phyloP scores from a whole-genome alignment of 2,888 invertebrate genomes.

The Nomada hirtipes region DNA sequence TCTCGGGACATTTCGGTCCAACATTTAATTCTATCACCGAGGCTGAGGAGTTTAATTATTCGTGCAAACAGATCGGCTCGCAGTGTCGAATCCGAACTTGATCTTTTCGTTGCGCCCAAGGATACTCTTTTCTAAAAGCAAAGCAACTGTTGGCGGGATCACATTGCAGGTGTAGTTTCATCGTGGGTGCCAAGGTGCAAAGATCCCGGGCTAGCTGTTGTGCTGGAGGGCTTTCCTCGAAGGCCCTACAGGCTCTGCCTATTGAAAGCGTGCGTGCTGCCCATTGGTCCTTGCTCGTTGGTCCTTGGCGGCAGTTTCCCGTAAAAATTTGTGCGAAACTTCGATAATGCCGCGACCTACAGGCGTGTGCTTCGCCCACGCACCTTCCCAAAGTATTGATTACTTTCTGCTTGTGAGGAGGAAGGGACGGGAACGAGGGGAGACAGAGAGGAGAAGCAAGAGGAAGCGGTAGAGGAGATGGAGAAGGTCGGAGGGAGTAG shows the following conservation, averaged over 20 bases:
- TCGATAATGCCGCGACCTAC: slow-evolving; percentile 68
- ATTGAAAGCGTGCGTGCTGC: neutral
- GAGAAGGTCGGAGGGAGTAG: slow-evolving; percentile 62
- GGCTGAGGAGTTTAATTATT: no score
- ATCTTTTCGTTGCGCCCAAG: neutral
- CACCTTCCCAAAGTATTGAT: slow-evolving; percentile 82
- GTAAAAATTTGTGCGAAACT: slow-evolving; percentile 69
- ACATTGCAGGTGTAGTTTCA: slow-evolving; percentile 1
- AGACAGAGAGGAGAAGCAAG: slow-evolving; percentile 63
- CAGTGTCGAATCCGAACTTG: no score
- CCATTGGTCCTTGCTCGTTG: slow-evolving; percentile 25
- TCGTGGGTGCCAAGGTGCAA: neutral
- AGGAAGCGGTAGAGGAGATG: slow-evolving; percentile 57
- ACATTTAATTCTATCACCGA: no score
- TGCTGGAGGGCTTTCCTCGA: neutral
- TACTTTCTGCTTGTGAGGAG: slow-evolving; percentile 78
- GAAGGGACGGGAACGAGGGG: slow-evolving; percentile 67
- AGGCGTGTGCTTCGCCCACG: slow-evolving; percentile 76
- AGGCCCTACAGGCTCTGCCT: neutral
- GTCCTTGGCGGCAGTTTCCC: slow-evolving; percentile 51
- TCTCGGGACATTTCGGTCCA: no score
- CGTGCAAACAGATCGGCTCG: no score
- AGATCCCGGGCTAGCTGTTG: slow-evolving; percentile 7
- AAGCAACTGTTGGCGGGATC: neutral
- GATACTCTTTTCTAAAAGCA: neutral